A percentile compares a stretch with the other conserved stretches of the same genome.
Conservation (phyloP, 2,797 vertebrate species). For the Tapera naevia region DNA sequence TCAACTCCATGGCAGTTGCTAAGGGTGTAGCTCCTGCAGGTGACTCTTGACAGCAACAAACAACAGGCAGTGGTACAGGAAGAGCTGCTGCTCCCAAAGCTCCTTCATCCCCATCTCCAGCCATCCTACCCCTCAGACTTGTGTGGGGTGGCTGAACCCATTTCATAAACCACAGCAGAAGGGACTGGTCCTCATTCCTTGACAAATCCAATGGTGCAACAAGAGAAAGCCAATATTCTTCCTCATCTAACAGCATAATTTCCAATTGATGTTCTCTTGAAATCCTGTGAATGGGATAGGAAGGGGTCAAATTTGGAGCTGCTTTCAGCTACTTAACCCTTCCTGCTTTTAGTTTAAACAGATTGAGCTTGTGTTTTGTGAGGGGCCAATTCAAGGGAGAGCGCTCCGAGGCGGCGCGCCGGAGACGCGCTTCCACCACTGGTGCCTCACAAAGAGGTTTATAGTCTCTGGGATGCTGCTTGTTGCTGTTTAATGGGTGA, state of each 20-base stretch:
- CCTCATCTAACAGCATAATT: neutral
- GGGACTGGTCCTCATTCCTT: neutral
- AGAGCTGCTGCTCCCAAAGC: neutral
- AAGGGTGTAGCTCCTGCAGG: neutral
- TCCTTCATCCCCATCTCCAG: neutral
- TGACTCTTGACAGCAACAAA: no score
- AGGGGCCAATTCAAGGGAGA: neutral
- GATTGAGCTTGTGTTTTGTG: neutral
- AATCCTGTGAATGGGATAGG: neutral
- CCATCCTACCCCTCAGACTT: neutral
- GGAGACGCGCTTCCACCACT: neutral
- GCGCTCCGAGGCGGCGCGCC: rapidly evolving
- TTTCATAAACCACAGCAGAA: neutral
- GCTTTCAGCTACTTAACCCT: neutral
- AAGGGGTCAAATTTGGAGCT: slow-evolving; percentile 18
- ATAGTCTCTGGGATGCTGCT: neutral
- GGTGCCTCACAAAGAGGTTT: neutral
- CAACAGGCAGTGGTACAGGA: rapidly evolving
- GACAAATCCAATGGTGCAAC: rapidly evolving
- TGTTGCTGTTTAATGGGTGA: slow-evolving; percentile 43
- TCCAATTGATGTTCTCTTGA: neutral
- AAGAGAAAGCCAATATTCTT: rapidly evolving
- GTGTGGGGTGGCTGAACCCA: rapidly evolving
- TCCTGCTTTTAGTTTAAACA: neutral
- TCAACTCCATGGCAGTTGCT: neutral